phyloP scores from a whole-genome alignment of 2,797 vertebrate species.

The Pseudomugil gertrudae region DNA sequence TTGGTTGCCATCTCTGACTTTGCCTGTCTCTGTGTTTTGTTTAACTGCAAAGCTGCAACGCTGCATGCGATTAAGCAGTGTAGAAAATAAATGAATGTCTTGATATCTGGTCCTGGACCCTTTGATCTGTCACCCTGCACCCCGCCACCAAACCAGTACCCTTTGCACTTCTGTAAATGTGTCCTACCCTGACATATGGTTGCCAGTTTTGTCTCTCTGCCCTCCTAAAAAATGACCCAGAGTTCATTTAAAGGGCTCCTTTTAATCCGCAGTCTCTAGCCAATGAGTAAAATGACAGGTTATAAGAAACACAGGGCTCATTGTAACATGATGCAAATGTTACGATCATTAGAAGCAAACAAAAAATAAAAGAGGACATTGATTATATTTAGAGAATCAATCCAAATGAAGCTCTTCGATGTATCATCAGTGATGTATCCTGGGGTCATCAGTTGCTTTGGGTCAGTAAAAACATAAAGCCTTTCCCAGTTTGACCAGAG shows the following conservation, averaged over 20 bases:
- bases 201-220: background rate
- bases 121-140: background rate
- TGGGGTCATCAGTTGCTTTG: too few species aligned
- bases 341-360: background rate
- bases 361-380: background rate
- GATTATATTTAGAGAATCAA: background rate
- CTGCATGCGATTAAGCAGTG: too few species aligned
- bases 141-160: conserved; percentile 1
- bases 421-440: too few species aligned
- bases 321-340: background rate
- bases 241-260: background rate
- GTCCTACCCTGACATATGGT: background rate
- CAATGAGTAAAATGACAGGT: background rate
- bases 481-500: too few species aligned
- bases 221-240: background rate
- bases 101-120: background rate
- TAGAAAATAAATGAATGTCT: too few species aligned
- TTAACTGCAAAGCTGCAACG: background rate
- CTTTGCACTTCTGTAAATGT: background rate
- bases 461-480: too few species aligned
- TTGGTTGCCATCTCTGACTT: conserved; percentile 4
- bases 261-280: background rate
- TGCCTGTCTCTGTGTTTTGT: conserved; percentile 2
- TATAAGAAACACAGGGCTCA: background rate
- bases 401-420: background rate